A percentile compares a stretch with the other conserved stretches of the same genome.
Conservation (phyloP, 2,888 invertebrate genomes). For the Dinocampus coccinellae region DNA sequence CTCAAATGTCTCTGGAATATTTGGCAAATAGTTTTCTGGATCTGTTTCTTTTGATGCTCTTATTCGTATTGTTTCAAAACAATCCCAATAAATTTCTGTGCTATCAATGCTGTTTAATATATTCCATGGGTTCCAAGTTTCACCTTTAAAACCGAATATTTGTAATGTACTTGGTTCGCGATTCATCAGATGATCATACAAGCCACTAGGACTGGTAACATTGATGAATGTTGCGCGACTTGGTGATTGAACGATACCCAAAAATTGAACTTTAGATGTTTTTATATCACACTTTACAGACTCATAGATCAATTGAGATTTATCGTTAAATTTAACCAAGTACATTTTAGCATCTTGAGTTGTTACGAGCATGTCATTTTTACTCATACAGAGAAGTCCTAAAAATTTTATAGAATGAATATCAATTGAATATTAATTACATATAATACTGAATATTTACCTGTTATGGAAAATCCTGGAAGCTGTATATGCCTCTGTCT, state of each 20-base stretch:
- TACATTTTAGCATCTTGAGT: slow-evolving; percentile 56
- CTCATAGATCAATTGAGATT: slow-evolving; percentile 40
- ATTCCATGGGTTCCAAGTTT: slow-evolving; percentile 50
- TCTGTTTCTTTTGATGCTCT: slow-evolving; percentile 51
- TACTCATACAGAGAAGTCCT: slow-evolving; percentile 53
- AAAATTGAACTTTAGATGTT: slow-evolving; percentile 52
- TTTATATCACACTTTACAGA: slow-evolving; percentile 47
- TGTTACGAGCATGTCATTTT: slow-evolving; percentile 48
- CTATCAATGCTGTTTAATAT: slow-evolving; percentile 42
- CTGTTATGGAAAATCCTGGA: slow-evolving; percentile 59
- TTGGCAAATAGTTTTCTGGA: slow-evolving; percentile 41
- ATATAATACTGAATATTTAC: slow-evolving; percentile 43
- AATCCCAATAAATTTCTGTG: slow-evolving; percentile 63
- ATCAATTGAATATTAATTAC: neutral
- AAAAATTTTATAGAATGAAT: neutral
- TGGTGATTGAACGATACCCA: slow-evolving; percentile 58
- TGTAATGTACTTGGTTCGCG: slow-evolving; percentile 61
- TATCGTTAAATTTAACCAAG: slow-evolving; percentile 32
- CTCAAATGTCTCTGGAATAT: slow-evolving; percentile 49
- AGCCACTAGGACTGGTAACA: slow-evolving; percentile 59
- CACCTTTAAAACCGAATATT: slow-evolving; percentile 53
- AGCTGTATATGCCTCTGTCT: slow-evolving; percentile 46
- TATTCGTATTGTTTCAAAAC: slow-evolving; percentile 60
- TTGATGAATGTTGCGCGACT: slow-evolving; percentile 53
- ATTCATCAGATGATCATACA: slow-evolving; percentile 63